Conservation (phyloP, 1,140 invertebrate genomes). For the Arion vulgaris region DNA sequence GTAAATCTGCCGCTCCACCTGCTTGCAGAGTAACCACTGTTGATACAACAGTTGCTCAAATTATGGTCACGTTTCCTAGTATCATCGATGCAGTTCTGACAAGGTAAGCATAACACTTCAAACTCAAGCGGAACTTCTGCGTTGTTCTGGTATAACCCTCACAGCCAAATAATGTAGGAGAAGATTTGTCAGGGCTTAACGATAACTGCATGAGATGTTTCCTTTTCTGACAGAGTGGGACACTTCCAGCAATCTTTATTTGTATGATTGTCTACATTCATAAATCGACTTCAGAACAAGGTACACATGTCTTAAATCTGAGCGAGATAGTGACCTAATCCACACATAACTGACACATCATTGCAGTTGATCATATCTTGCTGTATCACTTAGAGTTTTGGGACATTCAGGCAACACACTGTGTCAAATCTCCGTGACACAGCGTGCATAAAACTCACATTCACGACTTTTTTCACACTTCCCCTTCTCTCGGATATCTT, state of each 20-base stretch:
- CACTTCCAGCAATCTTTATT: not conserved
- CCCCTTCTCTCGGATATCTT: not conserved
- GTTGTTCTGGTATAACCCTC: not conserved
- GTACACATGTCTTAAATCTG: not conserved
- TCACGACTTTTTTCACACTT: not conserved
- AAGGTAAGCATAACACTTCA: not conserved
- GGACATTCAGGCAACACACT: not conserved
- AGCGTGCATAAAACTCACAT: not conserved
- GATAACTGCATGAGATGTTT: not conserved
- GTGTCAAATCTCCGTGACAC: not conserved
- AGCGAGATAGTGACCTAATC: not conserved
- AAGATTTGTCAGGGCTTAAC: not conserved
- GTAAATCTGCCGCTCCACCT: not conserved
- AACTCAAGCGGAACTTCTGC: not conserved
- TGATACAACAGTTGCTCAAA: not conserved
- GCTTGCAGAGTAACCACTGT: not conserved
- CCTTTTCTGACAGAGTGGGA: not conserved
- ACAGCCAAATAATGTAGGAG: not conserved
- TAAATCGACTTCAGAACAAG: not conserved
- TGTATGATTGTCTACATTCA: not conserved
- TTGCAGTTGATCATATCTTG: not conserved
- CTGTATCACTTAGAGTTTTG: not conserved
- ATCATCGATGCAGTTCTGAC: not conserved
- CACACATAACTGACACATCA: not conserved
- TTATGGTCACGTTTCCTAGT: not conserved